phyloP scores from a whole-genome alignment of 2,113 vertebrate species.

The Chitala chitala region DNA sequence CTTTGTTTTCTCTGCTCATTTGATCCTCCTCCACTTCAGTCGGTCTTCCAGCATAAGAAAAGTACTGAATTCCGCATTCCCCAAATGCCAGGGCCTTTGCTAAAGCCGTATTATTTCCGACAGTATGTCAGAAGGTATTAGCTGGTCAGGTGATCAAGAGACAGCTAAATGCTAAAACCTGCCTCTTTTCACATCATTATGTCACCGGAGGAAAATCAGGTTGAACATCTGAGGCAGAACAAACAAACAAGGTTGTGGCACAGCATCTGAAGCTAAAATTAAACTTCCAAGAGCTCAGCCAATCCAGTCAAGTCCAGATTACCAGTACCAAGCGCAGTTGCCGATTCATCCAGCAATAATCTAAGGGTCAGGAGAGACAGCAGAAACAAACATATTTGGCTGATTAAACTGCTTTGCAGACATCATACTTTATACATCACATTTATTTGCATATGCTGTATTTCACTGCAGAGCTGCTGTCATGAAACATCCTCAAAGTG shows the following conservation, averaged over 20 bases:
- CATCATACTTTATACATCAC: background rate
- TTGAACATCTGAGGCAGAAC: slow-evolving; percentile 31
- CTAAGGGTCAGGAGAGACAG: too few relatives aligned
- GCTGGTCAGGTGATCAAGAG: slow-evolving; percentile 39
- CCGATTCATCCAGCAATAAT: too few relatives aligned
- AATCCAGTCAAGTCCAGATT: background rate
- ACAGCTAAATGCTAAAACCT: slow-evolving; percentile 15
- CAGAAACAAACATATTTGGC: too few relatives aligned
- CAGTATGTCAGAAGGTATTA: slow-evolving; percentile 41
- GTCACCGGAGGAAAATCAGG: slow-evolving; percentile 33
- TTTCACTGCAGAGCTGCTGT: too few relatives aligned
- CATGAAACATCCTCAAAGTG: background rate
- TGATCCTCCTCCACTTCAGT: slow-evolving; percentile 35
- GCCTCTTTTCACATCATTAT: slow-evolving; percentile 28
- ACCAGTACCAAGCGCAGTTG: background rate
- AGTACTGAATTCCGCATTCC: slow-evolving; percentile 22
- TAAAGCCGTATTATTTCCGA: slow-evolving; percentile 38
- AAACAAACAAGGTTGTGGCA: slow-evolving; percentile 29
- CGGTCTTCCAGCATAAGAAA: slow-evolving; percentile 33
- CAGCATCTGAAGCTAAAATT: background rate
- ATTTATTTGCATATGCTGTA: too few relatives aligned
- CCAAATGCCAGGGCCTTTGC: slow-evolving; percentile 14
- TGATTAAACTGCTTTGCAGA: background rate
- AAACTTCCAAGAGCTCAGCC: background rate
- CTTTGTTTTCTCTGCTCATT: slow-evolving; percentile 33